Evolutionary conservation across 2,797 vertebrate genomes (phyloP), one percentile per base, ranked within the genome.

Genomic region (Saxicola maurus): DNA sequence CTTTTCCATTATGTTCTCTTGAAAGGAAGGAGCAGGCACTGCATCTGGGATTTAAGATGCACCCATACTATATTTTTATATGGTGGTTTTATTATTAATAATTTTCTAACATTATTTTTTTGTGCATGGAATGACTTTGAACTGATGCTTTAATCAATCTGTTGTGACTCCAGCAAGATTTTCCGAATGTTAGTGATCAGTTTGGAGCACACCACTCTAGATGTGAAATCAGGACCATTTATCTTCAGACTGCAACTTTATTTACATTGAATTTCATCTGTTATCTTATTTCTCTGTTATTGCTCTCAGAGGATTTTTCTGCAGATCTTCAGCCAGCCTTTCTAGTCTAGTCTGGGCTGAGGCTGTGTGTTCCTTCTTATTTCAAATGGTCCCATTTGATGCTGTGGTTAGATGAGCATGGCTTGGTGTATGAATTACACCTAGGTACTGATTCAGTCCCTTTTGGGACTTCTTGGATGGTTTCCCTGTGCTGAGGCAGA

Each of bases 131-230:
- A 46, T 65, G 46, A 30, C 35, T 79, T 60, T 42, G 80, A 85
- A 46, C 73, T 75, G 55, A 55, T 93, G 40, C 69, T 83, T 91
- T 87, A 89, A 42, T 81, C 66, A 30, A 43, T 68, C 37, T 75
- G 25, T 68, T 79, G 33, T 81, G 85, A 35, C 15, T 85, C 43
- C 62, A 45, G 69, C 37, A 81, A 68, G 62, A 81, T 62, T 80
- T 80, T n/a, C 59, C 75, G 69, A 72, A 30, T 66, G 13, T 61
- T 89, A 59, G 42, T 56, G 31, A 59, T 55, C 30, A 11, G 10
- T 73, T 67, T 68, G 55, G 53, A 78, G 43, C 43, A 33, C 9
- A n/a, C 27, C 33, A 15, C 68, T 82, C 23, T 48, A 0, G 35
- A 6, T 38, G n/a, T 82, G 62, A 78, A 77, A 61, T 72, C 25